These are phyloP conservation scores for Neomonachus schauinslandi DNA, from an alignment of 2,113 vertebrate species.

Conservation along the genomic window DNA sequence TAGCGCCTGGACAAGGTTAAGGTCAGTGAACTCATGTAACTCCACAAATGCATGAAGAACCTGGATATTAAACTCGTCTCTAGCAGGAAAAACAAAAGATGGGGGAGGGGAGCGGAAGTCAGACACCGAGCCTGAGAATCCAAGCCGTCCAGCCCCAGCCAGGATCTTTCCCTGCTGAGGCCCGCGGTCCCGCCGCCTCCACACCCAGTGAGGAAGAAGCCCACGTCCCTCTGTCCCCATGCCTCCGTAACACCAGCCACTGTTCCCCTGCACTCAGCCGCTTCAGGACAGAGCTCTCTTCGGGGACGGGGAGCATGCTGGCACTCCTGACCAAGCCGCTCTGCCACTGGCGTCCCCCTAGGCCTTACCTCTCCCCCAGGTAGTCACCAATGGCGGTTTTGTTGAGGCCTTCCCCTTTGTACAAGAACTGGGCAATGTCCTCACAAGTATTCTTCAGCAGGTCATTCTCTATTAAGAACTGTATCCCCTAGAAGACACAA, in stretches of 20 bases:
- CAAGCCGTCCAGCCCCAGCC: fast-evolving
- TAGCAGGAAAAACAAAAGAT: conserved; percentile 63
- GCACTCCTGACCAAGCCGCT: background rate
- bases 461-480: conserved; percentile 97
- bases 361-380: conserved; percentile 93
- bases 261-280: background rate
- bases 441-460: conserved; percentile 95
- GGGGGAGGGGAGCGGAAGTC: background rate
- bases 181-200: fast-evolving
- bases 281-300: background rate
- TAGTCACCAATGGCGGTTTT: conserved; percentile 99
- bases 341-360: fast-evolving
- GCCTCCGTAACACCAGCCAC: fast-evolving
- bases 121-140: background rate
- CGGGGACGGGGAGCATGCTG: fast-evolving
- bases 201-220: too few relatives aligned
- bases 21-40: conserved; percentile 98
- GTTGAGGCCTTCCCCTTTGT: conserved; percentile 98
- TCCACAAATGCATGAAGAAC: conserved; percentile 98
- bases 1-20: conserved; percentile 94
- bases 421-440: conserved; percentile 97
- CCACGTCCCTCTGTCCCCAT: background rate
- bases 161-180: background rate
- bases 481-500: conserved; percentile 92
- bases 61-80: conserved; percentile 97